Evolutionary conservation across 1,140 invertebrate genomes (phyloP), one percentile per base, ranked within the genome.

Genomic region (Temnothorax curvispinosus): DNA sequence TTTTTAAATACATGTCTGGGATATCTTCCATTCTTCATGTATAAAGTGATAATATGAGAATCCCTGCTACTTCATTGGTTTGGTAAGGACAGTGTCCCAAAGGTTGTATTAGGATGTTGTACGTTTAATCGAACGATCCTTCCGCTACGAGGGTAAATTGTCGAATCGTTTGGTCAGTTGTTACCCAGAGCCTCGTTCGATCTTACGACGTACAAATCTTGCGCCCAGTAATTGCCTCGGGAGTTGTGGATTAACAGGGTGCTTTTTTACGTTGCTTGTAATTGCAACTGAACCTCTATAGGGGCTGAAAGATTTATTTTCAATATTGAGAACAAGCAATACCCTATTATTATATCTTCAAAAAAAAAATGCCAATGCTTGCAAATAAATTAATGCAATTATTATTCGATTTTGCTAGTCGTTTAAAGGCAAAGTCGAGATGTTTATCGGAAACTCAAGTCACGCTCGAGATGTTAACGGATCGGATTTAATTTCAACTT

Each of bases 51-150:
- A 7, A 35, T 27, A 88, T 91, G 92, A 92, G 89, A 92, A 92
- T 89, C 91, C n/a, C 88, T 90, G 86, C 1, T 44, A 74, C 56
- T 90, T 58, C 54, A 88, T 90, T 67, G 74, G 74, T 81, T 87
- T 75, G 21, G 56, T 87, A 67, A 81, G 60, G 62, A 76, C 27
- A 88, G 74, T 87, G 87, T 92, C 91, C 91, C 89, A 90, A 62
- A 91, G 91, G 91, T 88, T 92, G 89, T 92, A 92, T 92, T 87
- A 87, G 86, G 87, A 89, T 88, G 87, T 76, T 84, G 85, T 67
- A 87, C 90, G 75, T 71, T 92, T 92, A 92, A 92, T 91, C 91
- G 92, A 93, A 93, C 92, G 90, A 88, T 91, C 89, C 82, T 91
- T 90, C 82, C 4, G 64, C 85, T 76, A 69, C 58, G 75, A 86